A percentile compares a stretch with the other conserved stretches of the same genome.
Conservation (phyloP, 2,113 vertebrate species). For the Upupa epops region DNA sequence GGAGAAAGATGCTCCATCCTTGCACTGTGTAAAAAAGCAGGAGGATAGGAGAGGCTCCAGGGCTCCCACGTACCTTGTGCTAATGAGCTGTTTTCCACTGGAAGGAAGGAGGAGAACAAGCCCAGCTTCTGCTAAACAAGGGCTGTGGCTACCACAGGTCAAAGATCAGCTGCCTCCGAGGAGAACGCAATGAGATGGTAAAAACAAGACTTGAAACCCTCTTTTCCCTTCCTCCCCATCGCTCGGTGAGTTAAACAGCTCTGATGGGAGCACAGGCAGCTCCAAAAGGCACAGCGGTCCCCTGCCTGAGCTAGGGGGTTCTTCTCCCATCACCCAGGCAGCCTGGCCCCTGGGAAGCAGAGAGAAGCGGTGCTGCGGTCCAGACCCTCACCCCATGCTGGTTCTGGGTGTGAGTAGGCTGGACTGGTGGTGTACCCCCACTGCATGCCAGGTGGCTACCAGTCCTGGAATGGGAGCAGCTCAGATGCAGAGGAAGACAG, state of each 20-base stretch:
- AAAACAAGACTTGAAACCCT: not conserved
- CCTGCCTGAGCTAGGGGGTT: not conserved
- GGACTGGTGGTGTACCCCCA: not conserved
- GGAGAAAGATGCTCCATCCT: not conserved
- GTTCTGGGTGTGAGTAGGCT: not conserved
- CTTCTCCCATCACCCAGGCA: not conserved
- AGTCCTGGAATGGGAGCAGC: not conserved
- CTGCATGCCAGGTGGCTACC: not conserved
- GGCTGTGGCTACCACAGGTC: slow-evolving; percentile 7
- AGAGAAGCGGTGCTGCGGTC: rapidly evolving
- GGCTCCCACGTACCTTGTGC: not conserved
- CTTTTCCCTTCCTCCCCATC: not conserved
- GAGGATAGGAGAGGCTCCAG: not conserved
- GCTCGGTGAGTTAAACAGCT: not conserved
- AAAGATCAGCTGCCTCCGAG: not conserved
- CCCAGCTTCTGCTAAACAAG: not conserved
- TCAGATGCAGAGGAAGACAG: too few species aligned
- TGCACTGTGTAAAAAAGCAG: not conserved
- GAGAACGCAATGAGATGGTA: not conserved
- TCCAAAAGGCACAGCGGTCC: rapidly evolving
- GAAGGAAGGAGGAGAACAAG: slow-evolving; percentile 8
- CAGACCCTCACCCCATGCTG: not conserved
- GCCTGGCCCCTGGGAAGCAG: not conserved
- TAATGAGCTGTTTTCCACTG: slow-evolving; percentile 61
- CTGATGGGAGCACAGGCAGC: rapidly evolving